Conservation (phyloP, 2,797 vertebrate species). For the Cygnus olor region DNA sequence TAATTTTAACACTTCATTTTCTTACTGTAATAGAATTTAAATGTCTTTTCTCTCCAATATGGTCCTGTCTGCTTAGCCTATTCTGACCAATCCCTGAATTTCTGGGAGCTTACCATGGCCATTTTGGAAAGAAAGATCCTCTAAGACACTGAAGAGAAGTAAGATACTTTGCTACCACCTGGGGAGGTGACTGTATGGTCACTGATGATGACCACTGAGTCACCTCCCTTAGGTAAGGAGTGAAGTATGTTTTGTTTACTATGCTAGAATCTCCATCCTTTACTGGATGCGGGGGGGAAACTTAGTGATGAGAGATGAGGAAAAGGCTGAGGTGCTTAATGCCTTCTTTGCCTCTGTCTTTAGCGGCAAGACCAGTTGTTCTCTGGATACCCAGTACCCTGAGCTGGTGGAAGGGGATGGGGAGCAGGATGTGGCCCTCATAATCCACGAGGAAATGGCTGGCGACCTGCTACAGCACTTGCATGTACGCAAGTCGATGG, state of each 20-base stretch:
- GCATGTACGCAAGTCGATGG: no score
- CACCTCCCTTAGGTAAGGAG: conserved; percentile 40
- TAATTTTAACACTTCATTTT: not conserved
- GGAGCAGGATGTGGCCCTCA: no score
- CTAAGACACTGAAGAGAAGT: not conserved
- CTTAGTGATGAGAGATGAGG: no score
- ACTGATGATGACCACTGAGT: conserved; percentile 9
- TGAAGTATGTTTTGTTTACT: conserved; percentile 8
- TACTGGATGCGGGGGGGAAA: no score
- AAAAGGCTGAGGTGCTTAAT: no score
- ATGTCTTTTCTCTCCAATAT: not conserved
- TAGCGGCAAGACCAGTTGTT: no score
- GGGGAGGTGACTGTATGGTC: not conserved
- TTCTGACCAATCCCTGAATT: not conserved
- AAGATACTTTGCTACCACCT: not conserved
- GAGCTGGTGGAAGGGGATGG: no score
- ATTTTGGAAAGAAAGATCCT: not conserved
- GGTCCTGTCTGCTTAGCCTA: not conserved
- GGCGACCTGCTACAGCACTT: no score
- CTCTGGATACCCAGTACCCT: no score
- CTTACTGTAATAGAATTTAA: not conserved
- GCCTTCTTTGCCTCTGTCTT: no score
- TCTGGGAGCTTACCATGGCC: not conserved
- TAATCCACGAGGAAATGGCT: no score
- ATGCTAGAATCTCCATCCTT: not conserved